Base-by-base conservation (phyloP, 2,113 vertebrate genomes). In the Antennarius striatus region DNA sequence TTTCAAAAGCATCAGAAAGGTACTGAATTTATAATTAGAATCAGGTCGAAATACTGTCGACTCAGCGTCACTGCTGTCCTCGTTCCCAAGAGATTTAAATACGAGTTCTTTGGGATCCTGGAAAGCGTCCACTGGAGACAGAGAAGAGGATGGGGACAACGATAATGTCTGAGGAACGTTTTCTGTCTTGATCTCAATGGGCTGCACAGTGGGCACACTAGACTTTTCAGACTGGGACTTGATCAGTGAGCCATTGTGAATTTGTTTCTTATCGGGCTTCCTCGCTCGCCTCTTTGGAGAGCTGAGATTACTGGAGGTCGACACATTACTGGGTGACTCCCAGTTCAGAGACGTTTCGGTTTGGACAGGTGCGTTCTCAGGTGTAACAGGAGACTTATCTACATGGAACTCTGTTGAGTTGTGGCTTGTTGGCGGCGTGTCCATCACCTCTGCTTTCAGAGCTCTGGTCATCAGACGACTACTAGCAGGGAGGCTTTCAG, bases 1-100 rank as follows among this genome's bases (percentile, higher is more conserved):
- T 88, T 99, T 99, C 63, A 98, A 87, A 84, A 97, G 94, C 97
- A 99, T 98, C 77, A 99, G 85, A 83, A 96, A 94, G 67, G 95
- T 98, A 84, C 96, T 99, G 79, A 95, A 99, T 71, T 96, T 95
- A 82, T 96, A 98, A 84, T 94, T 94, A 60, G 95, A 91, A 72
- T 98, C 94, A 14, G 96, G 91, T 16, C 85, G 92, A 74, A 96
- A 93, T 0, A 48, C 65, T 2, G 43, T 17, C 6, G 80, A 71
- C 45, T 94, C 49, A 30, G 93, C 85, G 71, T 92, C 92, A 2
- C 60, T 58, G 71, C 71, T 53, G 32, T 91, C 87, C 39, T 95
- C 94, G n/a, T 94, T 94, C 3, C 73, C 88, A 32, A 94, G 86
- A 62, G 96, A 95, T 74, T 92, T 92, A 15, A 93, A 95, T 0